phyloP scores from a whole-genome alignment of 2,113 vertebrate genomes.

The Leucopternis melanops region DNA sequence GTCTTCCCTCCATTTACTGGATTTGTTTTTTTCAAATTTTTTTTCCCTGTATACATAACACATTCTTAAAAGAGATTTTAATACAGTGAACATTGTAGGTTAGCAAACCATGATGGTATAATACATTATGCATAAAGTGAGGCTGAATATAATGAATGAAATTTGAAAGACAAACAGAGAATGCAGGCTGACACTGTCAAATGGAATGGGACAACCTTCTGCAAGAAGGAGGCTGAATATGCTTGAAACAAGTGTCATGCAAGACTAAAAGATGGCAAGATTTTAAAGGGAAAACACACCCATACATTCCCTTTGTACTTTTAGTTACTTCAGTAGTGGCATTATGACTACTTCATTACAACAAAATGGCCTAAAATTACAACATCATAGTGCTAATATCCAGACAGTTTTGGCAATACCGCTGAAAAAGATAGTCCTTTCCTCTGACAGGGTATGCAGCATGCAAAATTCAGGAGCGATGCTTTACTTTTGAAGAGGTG shows the following conservation, averaged over 20 bases:
- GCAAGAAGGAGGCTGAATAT: background rate
- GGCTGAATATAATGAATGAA: background rate
- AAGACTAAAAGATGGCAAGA: background rate
- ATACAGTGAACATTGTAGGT: background rate
- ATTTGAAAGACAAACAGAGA: background rate
- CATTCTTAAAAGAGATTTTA: background rate
- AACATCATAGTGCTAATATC: background rate
- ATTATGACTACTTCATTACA: background rate
- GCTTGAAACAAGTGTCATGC: background rate
- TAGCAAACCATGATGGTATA: background rate
- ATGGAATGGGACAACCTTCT: background rate
- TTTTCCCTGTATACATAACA: background rate
- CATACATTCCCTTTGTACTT: background rate
- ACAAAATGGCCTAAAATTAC: background rate
- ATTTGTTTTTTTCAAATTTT: background rate
- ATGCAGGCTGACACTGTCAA: background rate
- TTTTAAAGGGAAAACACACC: background rate
- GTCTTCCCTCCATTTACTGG: background rate
- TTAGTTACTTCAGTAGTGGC: background rate
- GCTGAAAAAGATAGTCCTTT: background rate
- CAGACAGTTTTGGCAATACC: background rate
- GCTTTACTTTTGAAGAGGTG: background rate
- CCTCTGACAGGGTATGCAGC: background rate
- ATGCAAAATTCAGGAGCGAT: accelerated
- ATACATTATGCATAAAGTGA: background rate